Evolutionary conservation across 2,888 invertebrate species (phyloP).

Genomic region (Patella depressa): DNA sequence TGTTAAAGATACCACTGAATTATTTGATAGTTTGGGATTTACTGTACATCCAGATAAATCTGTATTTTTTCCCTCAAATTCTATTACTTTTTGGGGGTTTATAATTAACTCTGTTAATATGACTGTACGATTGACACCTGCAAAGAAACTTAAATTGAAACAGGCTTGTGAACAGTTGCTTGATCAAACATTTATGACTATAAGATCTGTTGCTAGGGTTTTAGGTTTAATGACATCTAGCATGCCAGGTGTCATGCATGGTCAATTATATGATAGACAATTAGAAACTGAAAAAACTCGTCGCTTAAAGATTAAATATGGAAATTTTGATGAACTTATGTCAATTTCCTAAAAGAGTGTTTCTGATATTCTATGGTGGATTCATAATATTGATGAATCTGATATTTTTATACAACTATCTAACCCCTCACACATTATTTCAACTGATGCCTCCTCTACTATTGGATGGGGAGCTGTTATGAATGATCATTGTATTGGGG

Average conservation of each 20-base stretch:
- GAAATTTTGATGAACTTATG: slow-evolving; percentile 19
- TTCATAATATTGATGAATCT: slow-evolving; percentile 14
- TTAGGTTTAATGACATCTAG: slow-evolving; percentile 17
- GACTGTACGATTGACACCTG: neutral
- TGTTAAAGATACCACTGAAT: neutral
- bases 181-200: neutral
- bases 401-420: neutral
- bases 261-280: slow-evolving; percentile 18
- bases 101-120: neutral
- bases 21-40: neutral
- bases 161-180: slow-evolving; percentile 1
- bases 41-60: slow-evolving; percentile 20
- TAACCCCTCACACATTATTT: neutral
- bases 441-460: slow-evolving; percentile 8
- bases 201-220: slow-evolving; percentile 14
- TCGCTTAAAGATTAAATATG: slow-evolving; percentile 19
- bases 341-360: neutral
- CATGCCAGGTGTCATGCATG: slow-evolving; percentile 17
- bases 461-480: slow-evolving; percentile 21
- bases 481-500: neutral
- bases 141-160: neutral
- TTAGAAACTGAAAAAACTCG: slow-evolving; percentile 20
- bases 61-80: neutral
- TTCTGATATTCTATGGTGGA: slow-evolving; percentile 28
- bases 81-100: neutral